Conservation (phyloP, 2,113 vertebrate species). For the Camelus bactrianus region DNA sequence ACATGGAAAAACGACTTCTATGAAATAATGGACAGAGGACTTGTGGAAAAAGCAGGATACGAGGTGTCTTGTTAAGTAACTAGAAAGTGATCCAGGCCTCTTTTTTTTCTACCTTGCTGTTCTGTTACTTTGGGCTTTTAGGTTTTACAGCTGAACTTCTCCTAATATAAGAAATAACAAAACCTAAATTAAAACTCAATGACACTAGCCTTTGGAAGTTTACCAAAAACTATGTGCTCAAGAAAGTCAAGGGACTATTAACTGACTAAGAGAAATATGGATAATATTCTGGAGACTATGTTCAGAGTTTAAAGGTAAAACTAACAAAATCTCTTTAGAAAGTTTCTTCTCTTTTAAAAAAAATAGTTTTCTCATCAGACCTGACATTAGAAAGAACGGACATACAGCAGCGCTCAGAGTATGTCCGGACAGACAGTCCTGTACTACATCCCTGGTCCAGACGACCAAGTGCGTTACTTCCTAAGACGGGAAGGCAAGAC, state of each 20-base stretch:
- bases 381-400: neutral
- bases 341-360: neutral
- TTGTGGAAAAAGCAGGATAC: neutral
- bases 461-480: neutral
- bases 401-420: neutral
- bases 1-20: neutral
- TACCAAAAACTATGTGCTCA: neutral
- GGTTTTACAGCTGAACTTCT: neutral
- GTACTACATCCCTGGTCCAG: accelerated
- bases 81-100: neutral
- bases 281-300: neutral
- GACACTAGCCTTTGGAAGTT: neutral
- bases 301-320: neutral
- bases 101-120: neutral
- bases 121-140: neutral
- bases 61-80: neutral
- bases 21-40: neutral
- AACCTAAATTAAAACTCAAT: neutral
- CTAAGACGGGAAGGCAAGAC: neutral
- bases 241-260: neutral
- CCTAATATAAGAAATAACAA: neutral
- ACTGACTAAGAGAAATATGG: neutral
- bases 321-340: neutral
- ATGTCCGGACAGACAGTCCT: accelerated
- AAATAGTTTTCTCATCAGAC: neutral